Percentiles rank a stretch among this genome's conserved stretches.
Evolutionary conservation across 35 echinoderm and acorn worm species (phyloP).

Genomic region (Diadema setosum): DNA sequence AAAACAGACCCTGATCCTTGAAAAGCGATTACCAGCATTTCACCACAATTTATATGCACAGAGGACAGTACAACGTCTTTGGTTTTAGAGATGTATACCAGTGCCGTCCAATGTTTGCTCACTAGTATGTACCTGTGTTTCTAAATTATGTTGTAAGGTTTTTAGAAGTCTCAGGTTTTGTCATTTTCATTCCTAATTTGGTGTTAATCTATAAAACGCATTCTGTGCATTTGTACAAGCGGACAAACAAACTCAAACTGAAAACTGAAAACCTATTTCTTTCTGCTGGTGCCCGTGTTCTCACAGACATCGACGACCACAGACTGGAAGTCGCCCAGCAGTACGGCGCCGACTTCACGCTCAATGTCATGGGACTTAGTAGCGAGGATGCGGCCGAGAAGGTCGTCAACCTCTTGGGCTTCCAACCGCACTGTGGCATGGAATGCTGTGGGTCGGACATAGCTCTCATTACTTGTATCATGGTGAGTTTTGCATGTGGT

Average conservation of each 20-base stretch:
- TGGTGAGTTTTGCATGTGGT: slow-evolving; percentile 42
- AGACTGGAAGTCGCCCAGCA: slow-evolving; percentile 52
- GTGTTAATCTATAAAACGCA: neutral
- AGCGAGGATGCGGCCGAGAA: slow-evolving; percentile 20
- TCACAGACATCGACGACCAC: slow-evolving; percentile 67
- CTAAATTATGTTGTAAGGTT: no score
- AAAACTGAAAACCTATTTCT: no score
- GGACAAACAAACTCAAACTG: no score
- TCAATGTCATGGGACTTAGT: slow-evolving; percentile 17
- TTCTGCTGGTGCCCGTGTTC: no score
- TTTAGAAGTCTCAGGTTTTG: neutral
- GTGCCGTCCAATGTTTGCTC: no score
- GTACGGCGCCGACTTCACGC: slow-evolving; percentile 41
- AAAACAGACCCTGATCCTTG: no score
- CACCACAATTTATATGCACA: no score
- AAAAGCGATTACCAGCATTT: no score
- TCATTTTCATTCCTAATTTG: neutral
- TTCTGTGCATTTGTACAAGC: no score
- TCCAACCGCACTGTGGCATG: slow-evolving; percentile 48
- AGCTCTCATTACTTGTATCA: slow-evolving; percentile 10
- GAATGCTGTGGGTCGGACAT: slow-evolving; percentile 73
- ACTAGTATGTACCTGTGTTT: no score
- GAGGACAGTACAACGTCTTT: no score
- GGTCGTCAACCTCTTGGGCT: neutral
- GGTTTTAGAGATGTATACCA: no score